Evolutionary conservation across 2,797 vertebrate genomes (phyloP), one percentile per base, ranked within the genome.

Genomic region (Clarias pachynema): DNA sequence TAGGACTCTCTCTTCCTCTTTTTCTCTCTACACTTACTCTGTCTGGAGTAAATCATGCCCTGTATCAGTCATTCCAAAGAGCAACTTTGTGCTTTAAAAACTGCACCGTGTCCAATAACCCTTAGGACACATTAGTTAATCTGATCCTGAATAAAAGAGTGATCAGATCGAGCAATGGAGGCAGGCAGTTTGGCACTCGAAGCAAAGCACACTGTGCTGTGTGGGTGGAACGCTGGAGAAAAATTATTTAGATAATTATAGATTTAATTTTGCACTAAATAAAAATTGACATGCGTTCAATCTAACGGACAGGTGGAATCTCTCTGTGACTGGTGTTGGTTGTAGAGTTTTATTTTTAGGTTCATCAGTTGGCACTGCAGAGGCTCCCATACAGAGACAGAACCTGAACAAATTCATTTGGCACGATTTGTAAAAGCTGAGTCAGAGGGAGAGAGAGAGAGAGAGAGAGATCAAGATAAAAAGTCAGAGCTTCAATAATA

Each of bases 341-440:
- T 6, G 0, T n/a, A n/a, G 31, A 2, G 74, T 59, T 60, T 78
- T 59, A 78, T 78, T 78, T 78, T 60, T 78, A 37, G 57, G 20
- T 34, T 24, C 20, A 15, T 78, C 26, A 2, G 26, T 5, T 77
- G 9, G 16, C 29, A 24, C 75, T 60, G 75, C 57, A 78, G 75
- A 34, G 24, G 75, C n/a, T 78, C 29, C 31, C 59, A 60, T 79
- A 60, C 75, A 79, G 75, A 8, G n/a, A 31, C 56, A 77, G 75
- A 62, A 78, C 20, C 56, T 78, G 74, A 59, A 37, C 75, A 37
- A n/a, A 62, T 79, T 34, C 9, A 34, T 78, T 62, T 62, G 75
- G 75, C 57, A 62, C 8, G 34, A 24, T 79, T 62, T 79, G 5
- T n/a, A 40, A 79, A 62, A 37, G 75, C 75, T 79, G 75, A 79